Percentiles rank a stretch among this genome's conserved stretches.
Evolutionary conservation across 2,113 vertebrate genomes (phyloP).

Genomic region (Coreoperca whiteheadi): DNA sequence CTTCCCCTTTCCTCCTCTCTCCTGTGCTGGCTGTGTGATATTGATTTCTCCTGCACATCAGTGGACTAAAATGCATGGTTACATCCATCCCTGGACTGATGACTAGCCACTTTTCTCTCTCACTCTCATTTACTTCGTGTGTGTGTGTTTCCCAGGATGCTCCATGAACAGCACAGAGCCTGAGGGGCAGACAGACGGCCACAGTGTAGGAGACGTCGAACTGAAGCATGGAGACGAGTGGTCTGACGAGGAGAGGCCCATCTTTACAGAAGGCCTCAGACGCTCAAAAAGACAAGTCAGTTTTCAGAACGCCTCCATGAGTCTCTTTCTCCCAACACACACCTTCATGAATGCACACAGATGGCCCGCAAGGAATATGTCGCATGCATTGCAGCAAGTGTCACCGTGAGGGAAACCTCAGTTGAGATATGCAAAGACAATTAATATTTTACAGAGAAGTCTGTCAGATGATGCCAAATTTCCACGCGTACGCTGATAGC

Average conservation of each 20-base stretch:
- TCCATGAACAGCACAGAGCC: constrained; percentile 51
- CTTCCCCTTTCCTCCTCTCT: constrained; percentile 33
- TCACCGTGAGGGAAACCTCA: constrained; percentile 25
- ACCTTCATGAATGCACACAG: constrained; percentile 1
- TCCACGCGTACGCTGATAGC: background rate
- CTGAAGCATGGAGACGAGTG: constrained; percentile 35
- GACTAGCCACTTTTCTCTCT: constrained; percentile 58
- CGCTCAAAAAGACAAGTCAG: constrained; percentile 85
- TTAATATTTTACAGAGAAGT: constrained; percentile 47
- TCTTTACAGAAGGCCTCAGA: constrained; percentile 62
- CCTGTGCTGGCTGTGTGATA: constrained; percentile 53
- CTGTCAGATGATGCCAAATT: constrained; percentile 24
- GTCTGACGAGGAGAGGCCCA: constrained; percentile 47
- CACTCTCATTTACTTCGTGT: background rate
- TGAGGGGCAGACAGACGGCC: constrained; percentile 30
- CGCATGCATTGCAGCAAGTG: background rate
- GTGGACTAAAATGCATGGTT: constrained; percentile 71
- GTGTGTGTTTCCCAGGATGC: constrained; percentile 71
- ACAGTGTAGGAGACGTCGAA: constrained; percentile 23
- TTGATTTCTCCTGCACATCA: constrained; percentile 73
- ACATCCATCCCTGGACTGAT: constrained; percentile 64
- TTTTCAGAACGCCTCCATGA: constrained; percentile 6
- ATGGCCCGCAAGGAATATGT: background rate
- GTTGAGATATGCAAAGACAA: constrained; percentile 40
- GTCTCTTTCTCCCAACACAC: constrained; percentile 12